Percentiles rank a stretch among this genome's conserved stretches.
phyloP scores from a whole-genome alignment of 1,140 invertebrate species.

The Adelges cooleyi region DNA sequence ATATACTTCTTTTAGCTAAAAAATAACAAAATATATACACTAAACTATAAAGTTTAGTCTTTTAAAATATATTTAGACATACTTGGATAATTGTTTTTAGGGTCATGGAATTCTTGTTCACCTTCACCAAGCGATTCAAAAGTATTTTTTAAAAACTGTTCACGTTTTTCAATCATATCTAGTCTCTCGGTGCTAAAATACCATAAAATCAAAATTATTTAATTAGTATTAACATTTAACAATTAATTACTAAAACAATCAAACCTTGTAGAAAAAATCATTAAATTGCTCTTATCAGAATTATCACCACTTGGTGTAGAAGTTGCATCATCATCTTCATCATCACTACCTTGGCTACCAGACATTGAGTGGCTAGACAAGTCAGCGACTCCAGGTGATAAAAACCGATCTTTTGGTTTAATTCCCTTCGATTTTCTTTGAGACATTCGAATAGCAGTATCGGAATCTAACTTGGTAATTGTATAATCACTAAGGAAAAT shows the following conservation, averaged over 20 bases:
- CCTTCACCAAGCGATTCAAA: not conserved
- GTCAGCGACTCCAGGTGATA: constrained; percentile 1
- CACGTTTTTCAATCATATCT: constrained; percentile 16
- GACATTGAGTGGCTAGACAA: constrained; percentile 43
- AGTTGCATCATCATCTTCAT: constrained; percentile 55
- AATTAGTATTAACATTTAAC: not conserved
- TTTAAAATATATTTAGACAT: not conserved
- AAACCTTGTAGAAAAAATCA: constrained; percentile 17
- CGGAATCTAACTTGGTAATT: constrained; percentile 50
- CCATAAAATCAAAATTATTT: not conserved
- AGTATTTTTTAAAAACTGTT: constrained; percentile 12
- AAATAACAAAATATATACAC: not conserved
- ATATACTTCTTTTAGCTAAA: constrained; percentile 35
- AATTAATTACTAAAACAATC: no score
- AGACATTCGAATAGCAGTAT: constrained; percentile 69
- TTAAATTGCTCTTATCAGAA: constrained; percentile 45
- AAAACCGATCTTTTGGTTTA: constrained; percentile 25
- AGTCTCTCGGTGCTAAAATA: not conserved
- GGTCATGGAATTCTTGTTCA: not conserved
- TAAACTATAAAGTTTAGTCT: not conserved
- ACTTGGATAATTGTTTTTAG: not conserved
- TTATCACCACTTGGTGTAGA: constrained; percentile 62
- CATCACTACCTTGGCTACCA: constrained; percentile 63
- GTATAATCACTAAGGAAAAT: constrained; percentile 1
- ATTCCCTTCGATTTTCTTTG: constrained; percentile 46